These are phyloP conservation scores for Notarius quadriscutis DNA, from an alignment of 2,113 vertebrate species.

Conservation along the genomic window DNA sequence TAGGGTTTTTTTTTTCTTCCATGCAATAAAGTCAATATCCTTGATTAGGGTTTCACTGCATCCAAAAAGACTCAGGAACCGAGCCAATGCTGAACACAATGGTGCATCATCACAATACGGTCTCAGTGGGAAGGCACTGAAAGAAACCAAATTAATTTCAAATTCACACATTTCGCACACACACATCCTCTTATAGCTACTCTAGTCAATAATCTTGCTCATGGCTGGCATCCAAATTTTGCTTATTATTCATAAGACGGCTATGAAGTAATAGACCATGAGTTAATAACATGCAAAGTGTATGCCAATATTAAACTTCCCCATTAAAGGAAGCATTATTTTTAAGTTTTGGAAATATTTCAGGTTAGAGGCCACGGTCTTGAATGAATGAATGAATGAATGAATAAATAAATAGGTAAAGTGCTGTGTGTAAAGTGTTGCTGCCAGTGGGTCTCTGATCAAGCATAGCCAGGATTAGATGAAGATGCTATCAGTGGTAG, in stretches of 20 bases:
- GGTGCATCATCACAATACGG: neutral
- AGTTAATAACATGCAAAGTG: neutral
- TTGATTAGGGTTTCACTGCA: neutral
- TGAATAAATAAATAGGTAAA: conserved; percentile 15
- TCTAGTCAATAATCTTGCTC: neutral
- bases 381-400: conserved; percentile 14
- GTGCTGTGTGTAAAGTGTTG: conserved; percentile 5
- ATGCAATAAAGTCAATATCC: neutral
- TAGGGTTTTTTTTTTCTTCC: neutral
- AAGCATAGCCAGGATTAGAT: conserved; percentile 59
- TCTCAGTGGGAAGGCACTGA: neutral
- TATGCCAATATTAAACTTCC: neutral
- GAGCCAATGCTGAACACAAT: conserved; percentile 6
- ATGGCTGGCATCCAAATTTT: neutral
- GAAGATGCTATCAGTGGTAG: conserved; percentile 61
- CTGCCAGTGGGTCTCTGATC: conserved; percentile 45
- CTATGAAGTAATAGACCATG: neutral
- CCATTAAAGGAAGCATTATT: neutral
- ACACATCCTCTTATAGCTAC: neutral
- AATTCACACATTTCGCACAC: neutral
- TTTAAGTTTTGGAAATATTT: neutral
- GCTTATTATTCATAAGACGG: neutral
- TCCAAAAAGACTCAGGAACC: neutral
- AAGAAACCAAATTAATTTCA: neutral
- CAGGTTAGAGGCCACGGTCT: neutral